A percentile compares a stretch with the other conserved stretches of the same genome.
Conservation (phyloP, 1,140 invertebrate species). For the Phenacoccus solenopsis region DNA sequence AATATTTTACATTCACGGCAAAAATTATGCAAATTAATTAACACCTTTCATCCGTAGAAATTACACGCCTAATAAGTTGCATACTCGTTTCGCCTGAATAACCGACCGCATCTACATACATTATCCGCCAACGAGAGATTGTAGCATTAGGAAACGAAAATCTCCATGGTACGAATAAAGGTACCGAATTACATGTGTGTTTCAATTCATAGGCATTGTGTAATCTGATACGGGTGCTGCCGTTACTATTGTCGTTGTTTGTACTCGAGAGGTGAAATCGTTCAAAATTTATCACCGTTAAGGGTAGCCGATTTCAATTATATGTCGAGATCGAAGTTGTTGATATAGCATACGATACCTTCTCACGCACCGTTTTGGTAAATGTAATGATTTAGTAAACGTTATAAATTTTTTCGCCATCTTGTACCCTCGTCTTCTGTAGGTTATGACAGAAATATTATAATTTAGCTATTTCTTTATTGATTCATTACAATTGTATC, state of each 20-base stretch:
- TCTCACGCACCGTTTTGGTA: background rate
- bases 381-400: background rate
- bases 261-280: background rate
- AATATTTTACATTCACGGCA: background rate
- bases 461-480: too few relatives aligned
- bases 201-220: background rate
- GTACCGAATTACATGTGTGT: background rate
- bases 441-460: too few relatives aligned
- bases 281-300: conserved; percentile 12
- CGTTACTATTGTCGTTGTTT: background rate
- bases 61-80: background rate
- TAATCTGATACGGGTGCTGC: background rate
- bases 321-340: background rate
- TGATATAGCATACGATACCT: background rate
- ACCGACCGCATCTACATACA: too few relatives aligned
- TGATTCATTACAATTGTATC: too few relatives aligned
- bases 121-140: background rate
- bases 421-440: too few relatives aligned
- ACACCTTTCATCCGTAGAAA: background rate
- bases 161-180: background rate
- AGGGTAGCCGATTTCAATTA: conserved; percentile 11
- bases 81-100: background rate
- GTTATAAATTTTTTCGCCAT: background rate
- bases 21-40: conserved; percentile 4
- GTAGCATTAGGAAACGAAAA: background rate